Evolutionary conservation across 2,888 invertebrate species (phyloP), one percentile per base, ranked within the genome.

Genomic region (Cynaeus angustus): DNA sequence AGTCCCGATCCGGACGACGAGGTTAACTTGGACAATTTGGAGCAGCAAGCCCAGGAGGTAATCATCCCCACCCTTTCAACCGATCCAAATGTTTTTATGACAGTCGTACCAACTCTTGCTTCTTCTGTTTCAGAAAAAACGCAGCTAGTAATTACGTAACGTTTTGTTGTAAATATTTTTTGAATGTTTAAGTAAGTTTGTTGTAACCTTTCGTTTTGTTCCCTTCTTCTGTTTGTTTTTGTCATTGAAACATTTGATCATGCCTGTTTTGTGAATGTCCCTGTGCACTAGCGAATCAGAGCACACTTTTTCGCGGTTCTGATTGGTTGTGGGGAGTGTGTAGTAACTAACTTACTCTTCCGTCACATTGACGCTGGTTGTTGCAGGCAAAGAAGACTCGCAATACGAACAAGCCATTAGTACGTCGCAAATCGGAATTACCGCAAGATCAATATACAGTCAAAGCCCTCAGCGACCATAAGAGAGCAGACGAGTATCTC

Each of bases 341-440:
- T n/a, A n/a, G n/a, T n/a, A n/a, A n/a, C n/a, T n/a, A n/a, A 33
- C 33, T 33, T 4, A 33, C 33, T n/a, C 33, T 7, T 4, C n/a
- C 33, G 33, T 33, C 33, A 2, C 2, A 9, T n/a, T 33, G 33
- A 33, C 33, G 0, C 13, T 53, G 13, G 28, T 33, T 43, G n/a
- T 77, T 79, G 8, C 85, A 90, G 90, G 87, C 86, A 43, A 87
- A 89, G 74, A 91, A 90, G 83, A 88, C 87, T 78, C 90, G 91
- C 85, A 91, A 89, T 87, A 92, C 91, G 88, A 94, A 90, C 85
- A 95, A 95, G 87, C 96, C 96, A 59, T 88, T 98, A 77, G 89
- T 98, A 75, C 92, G 97, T 86, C 93, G 96, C 86, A 98, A 98
- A 88, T 97, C 97, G 10, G 97, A 98, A 85, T 88, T 98, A 83